Conservation (phyloP, 2,888 invertebrate genomes). For the Ochropleura plecta region DNA sequence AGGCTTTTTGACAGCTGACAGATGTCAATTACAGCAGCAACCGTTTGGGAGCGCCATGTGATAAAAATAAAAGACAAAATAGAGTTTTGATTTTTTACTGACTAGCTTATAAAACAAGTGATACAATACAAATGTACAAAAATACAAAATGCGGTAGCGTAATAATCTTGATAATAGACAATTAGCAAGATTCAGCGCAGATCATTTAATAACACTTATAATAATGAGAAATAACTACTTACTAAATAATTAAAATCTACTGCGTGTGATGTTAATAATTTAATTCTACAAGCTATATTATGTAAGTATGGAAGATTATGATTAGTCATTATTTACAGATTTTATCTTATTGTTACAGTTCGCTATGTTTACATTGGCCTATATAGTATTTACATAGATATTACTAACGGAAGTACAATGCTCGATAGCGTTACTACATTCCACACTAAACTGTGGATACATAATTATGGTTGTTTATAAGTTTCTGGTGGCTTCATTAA, state of each 20-base stretch:
- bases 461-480: conserved; percentile 16
- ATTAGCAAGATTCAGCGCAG: conserved; percentile 61
- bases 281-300: conserved; percentile 62
- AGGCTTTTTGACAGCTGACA: background rate
- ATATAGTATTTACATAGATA: conserved; percentile 65
- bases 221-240: conserved; percentile 61
- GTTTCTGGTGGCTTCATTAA: conserved; percentile 5
- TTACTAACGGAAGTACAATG: conserved; percentile 77
- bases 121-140: conserved; percentile 81
- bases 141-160: conserved; percentile 77
- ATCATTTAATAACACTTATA: conserved; percentile 57
- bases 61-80: conserved; percentile 56
- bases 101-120: conserved; percentile 79
- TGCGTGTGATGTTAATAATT: conserved; percentile 75
- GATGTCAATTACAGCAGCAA: background rate
- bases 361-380: conserved; percentile 54
- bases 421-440: conserved; percentile 67
- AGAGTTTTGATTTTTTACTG: conserved; percentile 78
- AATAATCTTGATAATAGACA: conserved; percentile 54
- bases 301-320: conserved; percentile 49
- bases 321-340: conserved; percentile 69
- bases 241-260: conserved; percentile 51
- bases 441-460: conserved; percentile 20
- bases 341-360: conserved; percentile 52
- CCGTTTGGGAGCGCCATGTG: background rate